A percentile compares a stretch with the other conserved stretches of the same genome.
phyloP scores from a whole-genome alignment of 2,113 vertebrate genomes.

The Epinephelus cyanopodus region DNA sequence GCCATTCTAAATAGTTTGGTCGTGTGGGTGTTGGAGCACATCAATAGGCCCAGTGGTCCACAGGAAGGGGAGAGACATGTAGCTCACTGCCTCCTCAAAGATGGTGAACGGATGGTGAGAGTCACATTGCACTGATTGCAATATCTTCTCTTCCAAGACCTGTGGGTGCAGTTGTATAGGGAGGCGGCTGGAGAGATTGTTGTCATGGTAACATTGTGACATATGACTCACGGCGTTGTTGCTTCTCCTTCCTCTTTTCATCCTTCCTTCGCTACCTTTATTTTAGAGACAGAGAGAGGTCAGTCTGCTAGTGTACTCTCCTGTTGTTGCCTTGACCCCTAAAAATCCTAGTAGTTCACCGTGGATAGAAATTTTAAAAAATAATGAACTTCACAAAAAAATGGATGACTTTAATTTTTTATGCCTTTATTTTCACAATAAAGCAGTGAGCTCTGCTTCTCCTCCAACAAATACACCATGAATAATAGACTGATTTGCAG shows the following conservation, averaged over 20 bases:
- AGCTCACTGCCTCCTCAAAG: neutral
- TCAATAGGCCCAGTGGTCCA: too few species aligned
- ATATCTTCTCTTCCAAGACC: neutral
- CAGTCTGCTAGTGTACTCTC: neutral
- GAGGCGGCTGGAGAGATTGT: constrained; percentile 21
- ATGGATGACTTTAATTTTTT: neutral
- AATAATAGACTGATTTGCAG: constrained; percentile 22
- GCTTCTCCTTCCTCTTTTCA: constrained; percentile 6
- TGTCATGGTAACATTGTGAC: constrained; percentile 51
- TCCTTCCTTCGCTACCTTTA: constrained; percentile 16
- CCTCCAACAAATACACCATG: neutral
- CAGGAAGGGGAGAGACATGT: neutral
- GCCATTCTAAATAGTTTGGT: too few species aligned
- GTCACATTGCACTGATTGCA: constrained; percentile 1
- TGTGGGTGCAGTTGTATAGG: constrained; percentile 5
- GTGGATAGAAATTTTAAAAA: neutral
- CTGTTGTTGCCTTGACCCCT: neutral
- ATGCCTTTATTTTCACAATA: too few species aligned
- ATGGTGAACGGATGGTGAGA: neutral
- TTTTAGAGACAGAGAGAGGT: constrained; percentile 11
- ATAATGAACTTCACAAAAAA: neutral
- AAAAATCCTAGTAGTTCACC: neutral
- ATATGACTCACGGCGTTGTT: constrained; percentile 25
- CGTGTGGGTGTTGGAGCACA: too few species aligned
- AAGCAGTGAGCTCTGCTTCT: neutral